Evolutionary conservation across 2,113 vertebrate species (phyloP).

Genomic region (Xyrauchen texanus): DNA sequence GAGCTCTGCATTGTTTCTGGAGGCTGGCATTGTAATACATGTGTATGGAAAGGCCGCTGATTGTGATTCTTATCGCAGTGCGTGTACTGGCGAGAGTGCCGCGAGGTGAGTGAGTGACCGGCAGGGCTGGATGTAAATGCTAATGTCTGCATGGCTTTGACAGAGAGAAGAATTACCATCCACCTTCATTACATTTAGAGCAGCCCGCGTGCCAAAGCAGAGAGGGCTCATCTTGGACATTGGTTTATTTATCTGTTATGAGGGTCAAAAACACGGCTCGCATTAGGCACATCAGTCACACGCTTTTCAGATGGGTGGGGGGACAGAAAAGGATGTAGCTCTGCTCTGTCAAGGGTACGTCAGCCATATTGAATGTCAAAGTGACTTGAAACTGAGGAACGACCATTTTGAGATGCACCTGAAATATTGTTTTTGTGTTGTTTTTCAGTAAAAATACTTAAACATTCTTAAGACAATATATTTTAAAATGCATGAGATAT

Average conservation of each 20-base stretch:
- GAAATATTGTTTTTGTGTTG: neutral
- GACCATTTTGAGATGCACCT: neutral
- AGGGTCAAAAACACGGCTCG: slow-evolving; percentile 58
- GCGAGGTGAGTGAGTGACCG: slow-evolving; percentile 62
- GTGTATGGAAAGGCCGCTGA: slow-evolving; percentile 68
- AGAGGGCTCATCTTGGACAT: slow-evolving; percentile 51
- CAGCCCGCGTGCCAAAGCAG: slow-evolving; percentile 45
- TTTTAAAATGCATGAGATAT: too few relatives aligned
- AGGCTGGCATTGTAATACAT: slow-evolving; percentile 69
- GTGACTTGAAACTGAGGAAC: neutral
- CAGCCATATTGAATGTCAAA: slow-evolving; percentile 33
- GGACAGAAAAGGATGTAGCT: slow-evolving; percentile 24
- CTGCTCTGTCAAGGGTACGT: slow-evolving; percentile 12
- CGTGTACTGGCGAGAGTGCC: slow-evolving; percentile 45
- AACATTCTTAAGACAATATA: too few relatives aligned
- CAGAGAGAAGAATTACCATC: slow-evolving; percentile 73
- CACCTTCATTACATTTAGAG: slow-evolving; percentile 73
- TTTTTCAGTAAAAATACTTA: too few relatives aligned
- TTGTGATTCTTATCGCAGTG: slow-evolving; percentile 75
- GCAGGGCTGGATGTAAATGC: slow-evolving; percentile 72
- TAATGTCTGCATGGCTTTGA: slow-evolving; percentile 72
- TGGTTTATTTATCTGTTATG: slow-evolving; percentile 67
- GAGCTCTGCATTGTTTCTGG: slow-evolving; percentile 60
- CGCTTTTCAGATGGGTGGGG: neutral
- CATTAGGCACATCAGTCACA: slow-evolving; percentile 49